phyloP scores from a whole-genome alignment of 2,797 vertebrate genomes.

The Acrossocheilus wenchowensis region DNA sequence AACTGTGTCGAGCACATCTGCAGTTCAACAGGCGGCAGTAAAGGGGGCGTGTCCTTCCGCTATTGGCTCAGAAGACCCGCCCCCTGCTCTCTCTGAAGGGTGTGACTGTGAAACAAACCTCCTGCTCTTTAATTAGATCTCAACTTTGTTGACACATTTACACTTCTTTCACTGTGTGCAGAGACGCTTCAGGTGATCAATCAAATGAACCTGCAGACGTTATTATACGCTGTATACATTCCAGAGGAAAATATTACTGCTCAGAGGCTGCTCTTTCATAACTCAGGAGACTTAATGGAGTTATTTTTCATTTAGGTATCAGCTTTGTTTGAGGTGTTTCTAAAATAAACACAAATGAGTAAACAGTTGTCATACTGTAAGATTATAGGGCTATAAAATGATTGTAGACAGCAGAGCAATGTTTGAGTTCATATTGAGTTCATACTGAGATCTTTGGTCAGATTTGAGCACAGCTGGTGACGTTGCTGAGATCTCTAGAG shows the following conservation, averaged over 20 bases:
- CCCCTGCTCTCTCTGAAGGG: slow-evolving; percentile 67
- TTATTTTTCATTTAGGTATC: neutral
- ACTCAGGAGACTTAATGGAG: neutral
- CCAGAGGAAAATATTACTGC: neutral
- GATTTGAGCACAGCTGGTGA: neutral
- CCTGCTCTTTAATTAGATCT: slow-evolving; percentile 38
- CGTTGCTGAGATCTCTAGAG: neutral
- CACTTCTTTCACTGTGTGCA: neutral
- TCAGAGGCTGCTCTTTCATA: neutral
- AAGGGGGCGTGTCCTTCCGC: slow-evolving; percentile 65
- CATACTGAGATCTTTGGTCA: neutral
- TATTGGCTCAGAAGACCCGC: slow-evolving; percentile 59
- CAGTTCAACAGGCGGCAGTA: slow-evolving; percentile 67
- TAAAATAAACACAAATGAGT: neutral
- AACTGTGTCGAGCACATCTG: slow-evolving; percentile 70
- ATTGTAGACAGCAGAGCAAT: neutral
- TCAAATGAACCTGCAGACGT: neutral
- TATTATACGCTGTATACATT: neutral
- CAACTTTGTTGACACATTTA: neutral
- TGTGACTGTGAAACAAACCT: slow-evolving; percentile 50
- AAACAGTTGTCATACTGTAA: neutral
- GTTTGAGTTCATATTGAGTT: neutral
- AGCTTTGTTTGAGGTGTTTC: neutral
- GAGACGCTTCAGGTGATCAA: neutral
- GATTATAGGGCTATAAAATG: neutral